Evolutionary conservation across 2,888 invertebrate genomes (phyloP).

Genomic region (Dryobotodes eremita): DNA sequence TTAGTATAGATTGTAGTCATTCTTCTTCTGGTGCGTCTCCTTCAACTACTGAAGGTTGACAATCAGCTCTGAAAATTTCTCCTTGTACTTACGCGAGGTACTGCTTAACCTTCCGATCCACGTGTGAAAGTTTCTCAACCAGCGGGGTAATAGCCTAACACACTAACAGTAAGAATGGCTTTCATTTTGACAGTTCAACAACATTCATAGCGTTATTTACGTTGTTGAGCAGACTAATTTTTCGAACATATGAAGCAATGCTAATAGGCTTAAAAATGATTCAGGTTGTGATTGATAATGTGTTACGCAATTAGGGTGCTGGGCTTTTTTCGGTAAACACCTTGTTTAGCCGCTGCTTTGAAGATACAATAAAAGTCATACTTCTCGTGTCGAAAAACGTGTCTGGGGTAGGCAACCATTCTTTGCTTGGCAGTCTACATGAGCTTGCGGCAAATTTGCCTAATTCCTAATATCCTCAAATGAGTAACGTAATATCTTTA

Average conservation of each 20-base stretch:
- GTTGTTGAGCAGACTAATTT: too few relatives aligned
- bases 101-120: background rate
- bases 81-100: background rate
- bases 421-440: background rate
- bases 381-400: background rate
- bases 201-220: too few relatives aligned
- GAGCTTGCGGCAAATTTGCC: background rate
- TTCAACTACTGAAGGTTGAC: background rate
- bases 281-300: too few relatives aligned
- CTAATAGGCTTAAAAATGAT: too few relatives aligned
- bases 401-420: background rate
- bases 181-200: too few relatives aligned
- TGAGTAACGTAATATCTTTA: background rate
- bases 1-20: too few relatives aligned
- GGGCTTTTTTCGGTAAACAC: background rate
- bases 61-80: background rate
- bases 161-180: too few relatives aligned
- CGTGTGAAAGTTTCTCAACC: background rate
- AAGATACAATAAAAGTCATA: background rate
- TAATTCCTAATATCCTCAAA: background rate
- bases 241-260: too few relatives aligned
- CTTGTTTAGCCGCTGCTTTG: background rate
- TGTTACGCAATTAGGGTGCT: too few relatives aligned
- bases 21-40: background rate
- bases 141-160: background rate